phyloP scores from a whole-genome alignment of 2,797 vertebrate species.

The Halcyon leucocephala region DNA sequence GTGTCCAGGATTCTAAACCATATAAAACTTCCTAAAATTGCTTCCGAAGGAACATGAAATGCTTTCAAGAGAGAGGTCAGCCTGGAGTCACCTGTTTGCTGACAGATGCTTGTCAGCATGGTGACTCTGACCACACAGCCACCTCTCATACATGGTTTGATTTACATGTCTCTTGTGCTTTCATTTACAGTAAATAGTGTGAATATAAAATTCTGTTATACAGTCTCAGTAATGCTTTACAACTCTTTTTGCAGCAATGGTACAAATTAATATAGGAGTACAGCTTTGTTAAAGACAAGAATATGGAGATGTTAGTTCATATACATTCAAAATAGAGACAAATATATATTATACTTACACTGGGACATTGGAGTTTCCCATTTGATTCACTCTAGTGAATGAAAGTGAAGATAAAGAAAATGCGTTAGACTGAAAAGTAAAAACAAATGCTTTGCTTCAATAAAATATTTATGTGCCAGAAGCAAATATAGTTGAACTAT shows the following conservation, averaged over 20 bases:
- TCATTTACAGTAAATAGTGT: background rate
- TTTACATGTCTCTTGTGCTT: background rate
- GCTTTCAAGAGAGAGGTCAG: fast-evolving
- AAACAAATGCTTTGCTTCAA: background rate
- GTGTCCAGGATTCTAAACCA: background rate
- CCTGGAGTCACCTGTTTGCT: background rate
- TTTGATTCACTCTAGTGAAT: background rate
- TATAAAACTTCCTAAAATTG: background rate
- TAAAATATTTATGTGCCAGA: background rate
- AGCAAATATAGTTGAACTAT: background rate
- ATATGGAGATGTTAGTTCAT: background rate
- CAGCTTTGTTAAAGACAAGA: background rate
- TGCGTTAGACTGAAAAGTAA: background rate
- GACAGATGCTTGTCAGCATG: background rate
- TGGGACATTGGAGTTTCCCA: background rate
- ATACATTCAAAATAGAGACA: background rate
- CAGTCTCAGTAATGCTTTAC: background rate
- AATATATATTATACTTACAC: background rate
- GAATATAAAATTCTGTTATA: background rate
- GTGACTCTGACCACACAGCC: background rate
- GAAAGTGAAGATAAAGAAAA: background rate
- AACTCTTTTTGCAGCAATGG: background rate
- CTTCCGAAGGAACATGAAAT: background rate
- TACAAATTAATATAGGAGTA: background rate
- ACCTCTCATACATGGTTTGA: background rate